Conservation (phyloP, 2,113 vertebrate genomes). For the Ifrita kowaldi region DNA sequence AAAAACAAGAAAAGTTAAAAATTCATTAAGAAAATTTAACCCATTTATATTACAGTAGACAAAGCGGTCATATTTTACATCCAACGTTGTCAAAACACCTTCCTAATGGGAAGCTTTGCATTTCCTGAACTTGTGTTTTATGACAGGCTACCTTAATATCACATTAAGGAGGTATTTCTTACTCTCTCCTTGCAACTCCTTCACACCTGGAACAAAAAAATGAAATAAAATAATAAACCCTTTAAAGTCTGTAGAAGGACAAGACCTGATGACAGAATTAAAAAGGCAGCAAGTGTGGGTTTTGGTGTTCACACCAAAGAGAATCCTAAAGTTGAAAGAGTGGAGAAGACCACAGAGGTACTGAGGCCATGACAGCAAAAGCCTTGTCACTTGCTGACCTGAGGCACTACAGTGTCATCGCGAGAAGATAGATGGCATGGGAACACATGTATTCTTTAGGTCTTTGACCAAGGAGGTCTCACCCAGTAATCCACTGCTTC, state of each 20-base stretch:
- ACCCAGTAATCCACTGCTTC: not conserved
- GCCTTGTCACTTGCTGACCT: not conserved
- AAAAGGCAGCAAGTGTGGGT: not conserved
- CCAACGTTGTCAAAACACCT: not conserved
- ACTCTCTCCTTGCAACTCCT: not conserved
- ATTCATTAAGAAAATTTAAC: not conserved
- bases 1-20: not conserved
- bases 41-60: not conserved
- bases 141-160: not conserved
- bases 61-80: not conserved
- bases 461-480: not conserved
- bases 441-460: not conserved
- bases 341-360: not conserved
- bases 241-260: not conserved
- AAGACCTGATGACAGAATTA: not conserved
- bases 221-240: not conserved
- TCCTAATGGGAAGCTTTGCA: not conserved
- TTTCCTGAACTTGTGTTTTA: not conserved
- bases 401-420: not conserved
- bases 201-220: not conserved
- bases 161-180: not conserved
- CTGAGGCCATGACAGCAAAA: not conserved
- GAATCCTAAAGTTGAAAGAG: not conserved
- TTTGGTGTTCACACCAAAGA: not conserved
- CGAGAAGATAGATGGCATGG: rapidly evolving